Evolutionary conservation across 2,113 vertebrate species (phyloP).

Genomic region (Cynoglossus semilaevis): DNA sequence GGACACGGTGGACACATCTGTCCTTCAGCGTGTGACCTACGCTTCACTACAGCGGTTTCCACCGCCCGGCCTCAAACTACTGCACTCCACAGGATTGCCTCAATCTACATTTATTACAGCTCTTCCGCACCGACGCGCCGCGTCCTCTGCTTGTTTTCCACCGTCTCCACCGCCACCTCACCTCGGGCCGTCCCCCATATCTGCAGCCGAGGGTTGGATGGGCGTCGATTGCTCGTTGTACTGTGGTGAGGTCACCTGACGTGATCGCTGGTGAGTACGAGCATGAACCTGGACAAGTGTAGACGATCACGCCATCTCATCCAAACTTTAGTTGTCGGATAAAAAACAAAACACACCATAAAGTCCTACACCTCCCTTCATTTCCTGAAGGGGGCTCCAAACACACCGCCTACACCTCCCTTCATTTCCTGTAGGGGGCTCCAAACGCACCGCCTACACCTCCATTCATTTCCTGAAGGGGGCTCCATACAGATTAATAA

Average conservation of each 20-base stretch:
- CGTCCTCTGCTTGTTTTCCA: slow-evolving; percentile 54
- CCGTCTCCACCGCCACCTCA: slow-evolving; percentile 53
- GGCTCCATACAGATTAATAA: too few species aligned
- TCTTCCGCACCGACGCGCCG: slow-evolving; percentile 47
- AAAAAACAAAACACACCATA: too few species aligned
- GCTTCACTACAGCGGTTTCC: slow-evolving; percentile 33
- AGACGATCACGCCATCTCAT: too few species aligned
- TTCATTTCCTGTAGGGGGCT: too few species aligned
- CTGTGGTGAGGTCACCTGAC: slow-evolving; percentile 48
- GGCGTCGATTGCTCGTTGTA: slow-evolving; percentile 65
- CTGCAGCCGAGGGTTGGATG: slow-evolving; percentile 41
- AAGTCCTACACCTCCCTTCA: too few species aligned
- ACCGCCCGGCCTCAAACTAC: slow-evolving; percentile 39
- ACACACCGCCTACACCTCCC: too few species aligned
- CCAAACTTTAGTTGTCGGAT: too few species aligned
- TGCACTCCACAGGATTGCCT: slow-evolving; percentile 49
- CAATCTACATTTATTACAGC: slow-evolving; percentile 50
- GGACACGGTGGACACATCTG: slow-evolving; percentile 14
- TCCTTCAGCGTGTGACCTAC: slow-evolving; percentile 42
- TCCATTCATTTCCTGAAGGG: too few species aligned
- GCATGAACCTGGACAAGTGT: slow-evolving; percentile 18
- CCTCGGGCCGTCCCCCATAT: slow-evolving; percentile 49
- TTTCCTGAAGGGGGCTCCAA: too few species aligned
- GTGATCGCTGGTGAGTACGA: slow-evolving; percentile 42
- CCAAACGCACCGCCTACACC: too few species aligned